phyloP scores from a whole-genome alignment of 2,797 vertebrate species.

The Rhinichthys osculus region DNA sequence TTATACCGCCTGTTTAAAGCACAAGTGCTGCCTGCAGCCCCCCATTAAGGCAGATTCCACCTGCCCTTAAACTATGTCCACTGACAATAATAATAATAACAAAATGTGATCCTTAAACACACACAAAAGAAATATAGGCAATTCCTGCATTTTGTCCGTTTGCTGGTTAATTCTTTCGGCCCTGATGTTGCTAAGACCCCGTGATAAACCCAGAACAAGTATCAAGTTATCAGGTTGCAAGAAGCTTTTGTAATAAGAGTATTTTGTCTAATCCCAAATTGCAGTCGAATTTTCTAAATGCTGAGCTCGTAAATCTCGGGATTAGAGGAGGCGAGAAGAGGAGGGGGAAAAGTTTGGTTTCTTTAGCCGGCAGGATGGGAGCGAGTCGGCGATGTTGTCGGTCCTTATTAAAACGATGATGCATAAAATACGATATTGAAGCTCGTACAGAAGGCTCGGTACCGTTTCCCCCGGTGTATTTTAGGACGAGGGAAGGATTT shows the following conservation, averaged over 20 bases:
- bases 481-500: slow-evolving; percentile 53
- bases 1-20: slow-evolving; percentile 54
- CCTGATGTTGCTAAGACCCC: slow-evolving; percentile 73
- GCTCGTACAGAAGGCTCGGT: slow-evolving; percentile 53
- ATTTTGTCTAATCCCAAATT: slow-evolving; percentile 95
- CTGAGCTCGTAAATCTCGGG: slow-evolving; percentile 89
- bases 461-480: slow-evolving; percentile 66
- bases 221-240: slow-evolving; percentile 85
- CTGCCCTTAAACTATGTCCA: slow-evolving; percentile 29
- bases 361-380: slow-evolving; percentile 79
- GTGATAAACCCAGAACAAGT: slow-evolving; percentile 78
- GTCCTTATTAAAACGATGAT: slow-evolving; percentile 81
- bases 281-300: slow-evolving; percentile 88
- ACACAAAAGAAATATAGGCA: slow-evolving; percentile 66
- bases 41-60: slow-evolving; percentile 26
- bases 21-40: slow-evolving; percentile 60
- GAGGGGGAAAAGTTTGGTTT: slow-evolving; percentile 81
- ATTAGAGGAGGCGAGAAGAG: slow-evolving; percentile 83
- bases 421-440: slow-evolving; percentile 73
- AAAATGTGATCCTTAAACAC: slow-evolving; percentile 63
- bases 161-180: slow-evolving; percentile 66
- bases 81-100: slow-evolving; percentile 67
- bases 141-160: slow-evolving; percentile 71
- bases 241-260: slow-evolving; percentile 84
- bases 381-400: slow-evolving; percentile 78